A percentile compares a stretch with the other conserved stretches of the same genome.
Evolutionary conservation across 2,888 invertebrate genomes (phyloP).

Genomic region (Lymantria monacha): DNA sequence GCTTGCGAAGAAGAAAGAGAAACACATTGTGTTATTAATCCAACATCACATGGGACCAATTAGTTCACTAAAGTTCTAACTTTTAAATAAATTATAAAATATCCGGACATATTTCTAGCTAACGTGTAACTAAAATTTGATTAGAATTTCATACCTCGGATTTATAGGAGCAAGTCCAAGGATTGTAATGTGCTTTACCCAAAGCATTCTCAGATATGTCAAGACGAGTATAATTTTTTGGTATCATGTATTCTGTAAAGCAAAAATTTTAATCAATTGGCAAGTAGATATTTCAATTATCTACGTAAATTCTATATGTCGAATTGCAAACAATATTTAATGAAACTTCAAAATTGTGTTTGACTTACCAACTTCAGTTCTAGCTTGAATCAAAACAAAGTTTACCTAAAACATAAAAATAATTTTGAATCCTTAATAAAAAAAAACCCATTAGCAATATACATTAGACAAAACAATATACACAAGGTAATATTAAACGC

Average conservation of each 20-base stretch:
- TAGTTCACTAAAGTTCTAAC: too few species aligned
- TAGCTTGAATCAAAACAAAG: conserved; percentile 1
- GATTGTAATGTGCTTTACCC: conserved; percentile 20
- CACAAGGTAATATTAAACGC: too few species aligned
- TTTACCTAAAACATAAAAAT: conserved; percentile 6
- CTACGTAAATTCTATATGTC: too few species aligned
- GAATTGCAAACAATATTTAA: too few species aligned
- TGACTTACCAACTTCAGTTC: conserved; percentile 28
- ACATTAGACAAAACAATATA: too few species aligned
- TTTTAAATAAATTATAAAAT: too few species aligned
- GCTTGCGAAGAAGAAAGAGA: too few species aligned
- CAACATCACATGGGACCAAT: too few species aligned
- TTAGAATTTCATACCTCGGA: conserved; percentile 15
- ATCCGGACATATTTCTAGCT: too few species aligned
- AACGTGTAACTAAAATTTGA: not conserved
- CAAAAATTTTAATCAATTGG: not conserved
- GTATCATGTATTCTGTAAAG: conserved; percentile 2
- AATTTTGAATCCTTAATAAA: not conserved
- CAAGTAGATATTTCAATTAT: not conserved
- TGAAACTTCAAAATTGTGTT: not conserved
- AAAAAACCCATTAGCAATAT: too few species aligned
- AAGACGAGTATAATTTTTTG: conserved; percentile 14
- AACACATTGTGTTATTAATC: too few species aligned
- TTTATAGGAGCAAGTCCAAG: conserved; percentile 23
- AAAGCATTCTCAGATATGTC: conserved; percentile 21